Base-by-base conservation (phyloP, 2,888 invertebrate genomes). In the Tetragonula carbonaria region DNA sequence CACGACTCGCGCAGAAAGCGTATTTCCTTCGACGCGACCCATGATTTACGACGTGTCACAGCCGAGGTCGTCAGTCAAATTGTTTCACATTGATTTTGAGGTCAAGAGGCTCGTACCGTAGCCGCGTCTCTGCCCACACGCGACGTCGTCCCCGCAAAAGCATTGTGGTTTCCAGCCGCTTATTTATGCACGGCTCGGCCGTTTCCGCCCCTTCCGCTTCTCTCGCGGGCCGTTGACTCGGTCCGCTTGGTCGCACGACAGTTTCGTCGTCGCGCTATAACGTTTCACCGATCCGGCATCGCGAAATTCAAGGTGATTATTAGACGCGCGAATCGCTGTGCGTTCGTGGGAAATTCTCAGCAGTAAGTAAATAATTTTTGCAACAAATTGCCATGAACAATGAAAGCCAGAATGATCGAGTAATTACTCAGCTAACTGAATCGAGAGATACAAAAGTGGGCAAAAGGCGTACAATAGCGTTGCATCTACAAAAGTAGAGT, bases 161-260 rank as follows among this genome's bases (percentile, higher is more conserved):
- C 88, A 89, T 90, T 90, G 90, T 90, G 89, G 90, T 90, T 89
- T 89, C 82, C 90, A 90, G 75, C 80, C 87, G 87, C 88, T 92
- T 92, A 92, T 92, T 92, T 92, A 92, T 92, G 90, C 88, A 84
- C 86, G 85, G 86, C 87, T 87, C 87, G 74, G 87, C 85, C 86
- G 89, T 91, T 92, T 92, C 92, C 92, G 91, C 90, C 89, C 90
- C 90, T 90, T 92, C 87, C 91, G 89, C 87, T 84, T 66, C 80
- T 33, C 78, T 85, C 80, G 85, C 91, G 91, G 92, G 91, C 87
- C 92, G 88, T 92, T 92, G 91, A 91, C 92, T 90, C 88, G 86
- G 79, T 84, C 86, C 85, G 89, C 90, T 90, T 89, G 80, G 85
- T 86, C 88, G 83, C 87, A 84, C 85, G 86, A 86, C 87, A 88